Percentiles rank a stretch among this genome's conserved stretches.
These are phyloP conservation scores for Gastracanthus pulcherrimus DNA, from an alignment of 2,888 invertebrate genomes.

Conservation along the genomic window DNA sequence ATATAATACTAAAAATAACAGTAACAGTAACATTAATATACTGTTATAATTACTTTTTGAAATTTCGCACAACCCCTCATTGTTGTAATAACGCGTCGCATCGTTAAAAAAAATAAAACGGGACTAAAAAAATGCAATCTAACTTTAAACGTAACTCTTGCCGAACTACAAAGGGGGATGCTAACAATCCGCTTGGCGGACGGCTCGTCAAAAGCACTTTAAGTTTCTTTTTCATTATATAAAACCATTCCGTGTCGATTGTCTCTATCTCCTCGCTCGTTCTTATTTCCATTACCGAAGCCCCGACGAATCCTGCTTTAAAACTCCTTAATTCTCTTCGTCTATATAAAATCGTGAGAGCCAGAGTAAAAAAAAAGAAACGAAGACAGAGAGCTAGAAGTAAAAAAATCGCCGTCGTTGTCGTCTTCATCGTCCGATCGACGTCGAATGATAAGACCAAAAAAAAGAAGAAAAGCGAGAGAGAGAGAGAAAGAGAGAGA, in stretches of 20 bases:
- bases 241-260: slow-evolving; percentile 35
- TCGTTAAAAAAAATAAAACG: neutral
- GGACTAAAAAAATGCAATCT: neutral
- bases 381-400: neutral
- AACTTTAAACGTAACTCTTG: neutral
- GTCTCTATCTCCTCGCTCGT: slow-evolving; percentile 12
- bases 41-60: neutral
- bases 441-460: slow-evolving; percentile 29
- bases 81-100: neutral
- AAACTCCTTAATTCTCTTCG: slow-evolving; percentile 42
- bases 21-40: neutral
- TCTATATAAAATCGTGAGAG: slow-evolving; percentile 8
- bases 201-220: slow-evolving; percentile 31
- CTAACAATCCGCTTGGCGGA: neutral
- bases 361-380: neutral
- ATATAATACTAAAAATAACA: neutral
- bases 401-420: slow-evolving; percentile 15
- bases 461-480: too few relatives aligned
- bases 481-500: too few relatives aligned
- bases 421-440: slow-evolving; percentile 9
- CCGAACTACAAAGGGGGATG: neutral
- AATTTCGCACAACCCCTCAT: neutral
- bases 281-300: slow-evolving; percentile 40
- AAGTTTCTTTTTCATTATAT: slow-evolving; percentile 31
- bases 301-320: slow-evolving; percentile 23